Conservation (phyloP, 2,888 invertebrate species). For the Plagodis dolabraria region DNA sequence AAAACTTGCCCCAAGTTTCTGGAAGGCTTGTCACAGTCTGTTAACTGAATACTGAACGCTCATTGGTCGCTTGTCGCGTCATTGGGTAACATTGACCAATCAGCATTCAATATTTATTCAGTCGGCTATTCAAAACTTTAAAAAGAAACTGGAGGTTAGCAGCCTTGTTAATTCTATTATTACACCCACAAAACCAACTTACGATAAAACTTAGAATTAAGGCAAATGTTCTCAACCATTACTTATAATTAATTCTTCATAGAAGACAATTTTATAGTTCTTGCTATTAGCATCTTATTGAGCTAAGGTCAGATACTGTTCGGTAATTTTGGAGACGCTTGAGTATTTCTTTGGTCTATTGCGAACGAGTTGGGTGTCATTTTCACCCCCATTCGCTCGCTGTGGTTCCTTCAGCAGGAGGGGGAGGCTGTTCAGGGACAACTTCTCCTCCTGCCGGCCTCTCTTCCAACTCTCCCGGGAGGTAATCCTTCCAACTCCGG, state of each 20-base stretch:
- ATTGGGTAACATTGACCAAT: too few species aligned
- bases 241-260: conserved; percentile 18
- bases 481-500: conserved; percentile 96
- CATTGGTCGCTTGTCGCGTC: too few species aligned
- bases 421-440: conserved; percentile 24
- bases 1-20: not conserved
- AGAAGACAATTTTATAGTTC: conserved; percentile 25
- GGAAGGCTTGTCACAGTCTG: too few species aligned
- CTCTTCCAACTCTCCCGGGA: conserved; percentile 90
- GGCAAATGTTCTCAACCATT: conserved; percentile 3
- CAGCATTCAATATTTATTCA: too few species aligned
- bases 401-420: conserved; percentile 41
- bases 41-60: too few species aligned
- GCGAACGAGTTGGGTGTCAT: not conserved
- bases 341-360: conserved; percentile 31
- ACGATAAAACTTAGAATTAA: conserved; percentile 7
- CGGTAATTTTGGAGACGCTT: conserved; percentile 25
- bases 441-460: conserved; percentile 35
- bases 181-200: conserved; percentile 12
- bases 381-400: conserved; percentile 63
- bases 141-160: conserved; percentile 1
- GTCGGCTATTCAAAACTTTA: too few species aligned
- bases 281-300: conserved; percentile 23
- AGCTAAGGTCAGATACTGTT: conserved; percentile 29
- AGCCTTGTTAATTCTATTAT: conserved; percentile 16